phyloP scores from a whole-genome alignment of 1,140 invertebrate species.

The Halotydeus destructor region DNA sequence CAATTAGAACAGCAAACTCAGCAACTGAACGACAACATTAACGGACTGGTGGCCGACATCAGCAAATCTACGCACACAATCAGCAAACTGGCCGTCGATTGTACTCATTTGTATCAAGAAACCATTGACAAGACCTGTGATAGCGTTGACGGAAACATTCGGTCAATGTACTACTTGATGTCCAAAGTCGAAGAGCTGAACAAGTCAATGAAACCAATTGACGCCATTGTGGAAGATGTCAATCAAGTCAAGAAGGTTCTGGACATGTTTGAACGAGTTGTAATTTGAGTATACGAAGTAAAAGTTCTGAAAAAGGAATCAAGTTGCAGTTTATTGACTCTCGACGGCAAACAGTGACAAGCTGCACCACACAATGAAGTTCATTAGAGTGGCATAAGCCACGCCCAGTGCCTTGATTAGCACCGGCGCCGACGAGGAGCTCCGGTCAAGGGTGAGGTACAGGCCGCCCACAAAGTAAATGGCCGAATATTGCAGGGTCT shows the following conservation, averaged over 20 bases:
- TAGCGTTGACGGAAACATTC: conserved; percentile 5
- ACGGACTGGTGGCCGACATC: conserved; percentile 1
- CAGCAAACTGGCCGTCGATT: conserved; percentile 2
- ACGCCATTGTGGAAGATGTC: background rate
- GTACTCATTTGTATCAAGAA: conserved; percentile 1
- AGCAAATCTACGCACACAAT: conserved; percentile 1
- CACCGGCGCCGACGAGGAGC: no score
- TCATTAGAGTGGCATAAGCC: no score
- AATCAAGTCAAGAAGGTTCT: conserved; percentile 29
- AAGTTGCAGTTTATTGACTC: no score
- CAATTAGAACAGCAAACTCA: conserved; percentile 8
- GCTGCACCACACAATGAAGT: no score
- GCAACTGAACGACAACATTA: background rate
- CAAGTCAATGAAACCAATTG: conserved; percentile 4
- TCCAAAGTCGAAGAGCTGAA: conserved; percentile 8
- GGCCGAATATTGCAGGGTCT: no score
- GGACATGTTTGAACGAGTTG: conserved; percentile 30
- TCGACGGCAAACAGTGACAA: no score
- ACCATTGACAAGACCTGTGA: conserved; percentile 6
- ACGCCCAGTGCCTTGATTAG: no score
- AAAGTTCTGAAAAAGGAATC: background rate
- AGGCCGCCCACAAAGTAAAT: no score
- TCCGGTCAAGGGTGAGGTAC: no score
- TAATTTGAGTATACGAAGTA: conserved; percentile 14
- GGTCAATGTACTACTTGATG: conserved; percentile 10